These are phyloP conservation scores for Colletes collaris DNA, from an alignment of 2,888 invertebrate species.

Conservation along the genomic window DNA sequence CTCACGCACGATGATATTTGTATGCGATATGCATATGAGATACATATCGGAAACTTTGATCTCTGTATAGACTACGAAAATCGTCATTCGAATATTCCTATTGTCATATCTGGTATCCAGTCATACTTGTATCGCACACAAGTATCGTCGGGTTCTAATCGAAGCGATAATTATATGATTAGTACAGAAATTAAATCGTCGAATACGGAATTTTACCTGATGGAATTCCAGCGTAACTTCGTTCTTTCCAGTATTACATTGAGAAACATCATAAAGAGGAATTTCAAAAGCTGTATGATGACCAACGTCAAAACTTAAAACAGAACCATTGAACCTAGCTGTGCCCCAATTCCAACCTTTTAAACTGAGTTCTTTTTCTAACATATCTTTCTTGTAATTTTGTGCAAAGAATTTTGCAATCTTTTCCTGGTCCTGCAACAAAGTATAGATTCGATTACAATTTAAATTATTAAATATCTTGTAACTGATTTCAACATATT, in stretches of 20 bases:
- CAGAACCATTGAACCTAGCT: conserved; percentile 95
- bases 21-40: no score
- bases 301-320: conserved; percentile 93
- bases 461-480: neutral
- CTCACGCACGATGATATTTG: no score
- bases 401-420: conserved; percentile 94
- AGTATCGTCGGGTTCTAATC: no score
- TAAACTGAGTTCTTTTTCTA: conserved; percentile 95
- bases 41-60: no score
- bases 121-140: no score
- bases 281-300: conserved; percentile 96
- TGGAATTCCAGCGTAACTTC: conserved; percentile 99
- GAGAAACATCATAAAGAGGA: conserved; percentile 97
- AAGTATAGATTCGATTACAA: conserved; percentile 2
- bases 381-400: conserved; percentile 93
- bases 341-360: conserved; percentile 99
- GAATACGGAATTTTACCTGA: conserved; percentile 85
- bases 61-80: no score
- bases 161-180: neutral
- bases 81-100: no score
- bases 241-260: conserved; percentile 97
- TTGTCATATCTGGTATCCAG: no score
- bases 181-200: neutral
- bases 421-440: conserved; percentile 93
- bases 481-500: no score